Evolutionary conservation across 2,888 invertebrate species (phyloP).

Genomic region (Cordilura impudica): DNA sequence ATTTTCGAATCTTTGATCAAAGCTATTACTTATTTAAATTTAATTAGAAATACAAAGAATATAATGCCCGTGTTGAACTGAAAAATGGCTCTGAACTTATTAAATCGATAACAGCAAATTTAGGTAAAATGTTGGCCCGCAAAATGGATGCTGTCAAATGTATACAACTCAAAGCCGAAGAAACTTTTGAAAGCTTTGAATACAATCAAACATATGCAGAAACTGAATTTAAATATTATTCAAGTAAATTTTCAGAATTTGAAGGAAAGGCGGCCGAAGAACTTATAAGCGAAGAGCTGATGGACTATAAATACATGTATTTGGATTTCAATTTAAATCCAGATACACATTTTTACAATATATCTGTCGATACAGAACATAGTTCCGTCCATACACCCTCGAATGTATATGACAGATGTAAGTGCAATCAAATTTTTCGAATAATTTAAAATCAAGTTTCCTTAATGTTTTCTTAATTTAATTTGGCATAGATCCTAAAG

Average conservation of each 20-base stretch:
- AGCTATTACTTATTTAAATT: not conserved
- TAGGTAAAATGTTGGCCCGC: conserved; percentile 89
- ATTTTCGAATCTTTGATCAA: not conserved
- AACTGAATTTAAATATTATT: conserved; percentile 82
- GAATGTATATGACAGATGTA: conserved; percentile 92
- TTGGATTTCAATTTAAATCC: conserved; percentile 81
- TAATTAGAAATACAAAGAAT: conserved; percentile 85
- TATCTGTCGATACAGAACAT: conserved; percentile 86
- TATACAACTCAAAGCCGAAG: conserved; percentile 87
- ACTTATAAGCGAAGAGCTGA: conserved; percentile 70
- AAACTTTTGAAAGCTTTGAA: conserved; percentile 82
- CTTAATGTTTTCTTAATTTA: not conserved
- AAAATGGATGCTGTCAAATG: conserved; percentile 95
- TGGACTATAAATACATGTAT: conserved; percentile 78
- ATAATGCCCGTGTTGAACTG: conserved; percentile 87
- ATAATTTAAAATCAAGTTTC: not conserved
- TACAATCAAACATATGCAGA: conserved; percentile 77
- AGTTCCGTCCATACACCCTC: conserved; percentile 96
- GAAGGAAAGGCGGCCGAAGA: conserved; percentile 72
- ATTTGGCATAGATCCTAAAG: conserved; percentile 78
- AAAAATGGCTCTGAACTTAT: conserved; percentile 89
- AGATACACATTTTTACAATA: conserved; percentile 91
- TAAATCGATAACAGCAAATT: conserved; percentile 87
- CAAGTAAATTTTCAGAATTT: conserved; percentile 87
- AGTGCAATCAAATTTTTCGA: conserved; percentile 62